Percentiles rank a stretch among this genome's conserved stretches.
These are phyloP conservation scores for Phocoena sinus DNA, from an alignment of 2,113 vertebrate species.

Conservation along the genomic window DNA sequence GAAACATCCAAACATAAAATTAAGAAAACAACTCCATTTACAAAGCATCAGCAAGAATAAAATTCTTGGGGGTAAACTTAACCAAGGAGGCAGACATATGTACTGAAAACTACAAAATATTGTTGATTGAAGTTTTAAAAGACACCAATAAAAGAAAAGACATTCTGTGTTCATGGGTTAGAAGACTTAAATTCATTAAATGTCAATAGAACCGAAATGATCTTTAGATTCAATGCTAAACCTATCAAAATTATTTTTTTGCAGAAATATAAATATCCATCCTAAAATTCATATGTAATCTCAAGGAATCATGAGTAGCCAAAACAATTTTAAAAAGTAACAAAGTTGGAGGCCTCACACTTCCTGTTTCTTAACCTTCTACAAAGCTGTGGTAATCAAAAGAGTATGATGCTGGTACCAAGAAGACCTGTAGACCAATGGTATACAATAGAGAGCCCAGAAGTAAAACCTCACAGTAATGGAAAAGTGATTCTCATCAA, in stretches of 20 bases:
- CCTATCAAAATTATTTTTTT: neutral
- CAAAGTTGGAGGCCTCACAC: neutral
- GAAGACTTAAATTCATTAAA: neutral
- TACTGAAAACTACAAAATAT: neutral
- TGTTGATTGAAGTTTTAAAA: neutral
- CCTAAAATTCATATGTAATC: neutral
- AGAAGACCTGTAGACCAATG: neutral
- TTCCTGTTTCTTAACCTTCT: neutral
- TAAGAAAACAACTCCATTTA: neutral
- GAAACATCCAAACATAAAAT: neutral
- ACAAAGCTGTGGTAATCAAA: neutral
- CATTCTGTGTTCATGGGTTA: neutral
- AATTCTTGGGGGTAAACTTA: neutral
- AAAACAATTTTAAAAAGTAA: neutral
- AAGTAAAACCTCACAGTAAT: neutral
- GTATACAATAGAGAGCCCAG: neutral
- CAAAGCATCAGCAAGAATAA: neutral
- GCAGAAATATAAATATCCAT: neutral
- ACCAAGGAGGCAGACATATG: neutral
- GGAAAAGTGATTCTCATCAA: neutral
- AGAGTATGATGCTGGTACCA: neutral
- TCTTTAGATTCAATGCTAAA: neutral
- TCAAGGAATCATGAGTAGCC: neutral
- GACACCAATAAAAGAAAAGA: neutral
- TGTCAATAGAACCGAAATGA: neutral